These are phyloP conservation scores for Oscheius sp. DNA, from an alignment of 2,888 invertebrate genomes.

Conservation along the genomic window DNA sequence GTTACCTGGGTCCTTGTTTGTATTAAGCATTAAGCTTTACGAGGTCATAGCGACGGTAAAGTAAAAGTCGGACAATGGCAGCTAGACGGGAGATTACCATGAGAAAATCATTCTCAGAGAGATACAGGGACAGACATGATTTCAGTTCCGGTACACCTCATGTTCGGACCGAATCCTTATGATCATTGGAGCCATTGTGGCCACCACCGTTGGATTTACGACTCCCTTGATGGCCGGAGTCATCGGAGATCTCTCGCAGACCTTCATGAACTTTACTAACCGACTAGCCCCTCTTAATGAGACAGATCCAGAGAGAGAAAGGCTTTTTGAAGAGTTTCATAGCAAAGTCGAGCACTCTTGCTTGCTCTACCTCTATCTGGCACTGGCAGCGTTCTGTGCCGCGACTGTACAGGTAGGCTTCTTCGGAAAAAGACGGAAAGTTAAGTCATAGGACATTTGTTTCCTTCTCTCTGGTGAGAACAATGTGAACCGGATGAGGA, in stretches of 20 bases:
- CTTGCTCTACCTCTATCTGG: conserved; percentile 7
- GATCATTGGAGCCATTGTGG: conserved; percentile 39
- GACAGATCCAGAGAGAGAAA: conserved; percentile 31
- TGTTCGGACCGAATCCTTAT: conserved; percentile 59
- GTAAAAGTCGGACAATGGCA: not conserved
- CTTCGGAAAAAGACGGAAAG: conserved; percentile 72
- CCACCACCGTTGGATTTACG: conserved; percentile 13
- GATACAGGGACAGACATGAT: not conserved
- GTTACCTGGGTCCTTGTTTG: not conserved
- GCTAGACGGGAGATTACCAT: not conserved
- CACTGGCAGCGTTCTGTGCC: not conserved
- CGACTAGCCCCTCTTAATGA: conserved; percentile 9
- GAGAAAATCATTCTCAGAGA: too few relatives aligned
- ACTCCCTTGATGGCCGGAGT: conserved; percentile 27
- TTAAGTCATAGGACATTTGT: conserved; percentile 75
- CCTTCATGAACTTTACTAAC: conserved; percentile 46
- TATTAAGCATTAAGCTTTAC: conserved; percentile 1
- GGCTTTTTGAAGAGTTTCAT: conserved; percentile 22
- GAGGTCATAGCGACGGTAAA: not conserved
- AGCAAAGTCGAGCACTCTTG: conserved; percentile 11
- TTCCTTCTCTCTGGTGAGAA: conserved; percentile 75
- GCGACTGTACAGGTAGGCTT: conserved; percentile 9
- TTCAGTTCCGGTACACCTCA: conserved; percentile 63
- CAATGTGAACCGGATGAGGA: conserved; percentile 76
- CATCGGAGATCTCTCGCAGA: conserved; percentile 56